Percentiles rank a stretch among this genome's conserved stretches.
These are phyloP conservation scores for Emydura subglobosa DNA, from an alignment of 2,113 vertebrate genomes.

Conservation along the genomic window DNA sequence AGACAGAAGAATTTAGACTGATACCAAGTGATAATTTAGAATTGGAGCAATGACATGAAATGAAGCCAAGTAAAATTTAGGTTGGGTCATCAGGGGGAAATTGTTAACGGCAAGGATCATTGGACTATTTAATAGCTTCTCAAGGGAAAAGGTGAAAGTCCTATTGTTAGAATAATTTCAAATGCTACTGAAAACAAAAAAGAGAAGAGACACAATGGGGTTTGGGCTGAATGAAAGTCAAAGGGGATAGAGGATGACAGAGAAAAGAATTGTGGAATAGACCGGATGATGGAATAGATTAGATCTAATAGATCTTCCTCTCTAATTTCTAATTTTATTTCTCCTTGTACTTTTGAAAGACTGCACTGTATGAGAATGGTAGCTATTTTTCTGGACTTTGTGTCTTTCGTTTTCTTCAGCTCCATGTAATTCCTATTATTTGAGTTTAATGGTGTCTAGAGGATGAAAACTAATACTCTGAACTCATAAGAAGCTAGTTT, in stretches of 20 bases:
- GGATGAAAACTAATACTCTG: neutral
- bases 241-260: neutral
- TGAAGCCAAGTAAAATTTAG: neutral
- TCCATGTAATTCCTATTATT: too few species aligned
- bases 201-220: too few species aligned
- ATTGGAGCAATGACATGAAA: neutral
- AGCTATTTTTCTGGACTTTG: too few species aligned
- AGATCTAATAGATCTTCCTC: neutral
- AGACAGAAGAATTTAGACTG: neutral
- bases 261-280: neutral
- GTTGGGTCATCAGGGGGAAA: neutral
- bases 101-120: neutral
- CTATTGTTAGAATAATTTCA: neutral
- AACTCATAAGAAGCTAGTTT: neutral
- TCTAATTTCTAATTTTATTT: too few species aligned
- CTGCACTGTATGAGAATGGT: too few species aligned
- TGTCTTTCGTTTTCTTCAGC: too few species aligned
- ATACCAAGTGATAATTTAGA: neutral
- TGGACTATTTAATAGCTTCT: neutral
- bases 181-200: neutral
- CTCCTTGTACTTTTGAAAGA: too few species aligned
- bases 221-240: neutral
- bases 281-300: neutral
- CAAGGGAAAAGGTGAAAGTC: neutral
- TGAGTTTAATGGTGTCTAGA: too few species aligned